Evolutionary conservation across 2,888 invertebrate species (phyloP).

Genomic region (Eurytoma adleriae): DNA sequence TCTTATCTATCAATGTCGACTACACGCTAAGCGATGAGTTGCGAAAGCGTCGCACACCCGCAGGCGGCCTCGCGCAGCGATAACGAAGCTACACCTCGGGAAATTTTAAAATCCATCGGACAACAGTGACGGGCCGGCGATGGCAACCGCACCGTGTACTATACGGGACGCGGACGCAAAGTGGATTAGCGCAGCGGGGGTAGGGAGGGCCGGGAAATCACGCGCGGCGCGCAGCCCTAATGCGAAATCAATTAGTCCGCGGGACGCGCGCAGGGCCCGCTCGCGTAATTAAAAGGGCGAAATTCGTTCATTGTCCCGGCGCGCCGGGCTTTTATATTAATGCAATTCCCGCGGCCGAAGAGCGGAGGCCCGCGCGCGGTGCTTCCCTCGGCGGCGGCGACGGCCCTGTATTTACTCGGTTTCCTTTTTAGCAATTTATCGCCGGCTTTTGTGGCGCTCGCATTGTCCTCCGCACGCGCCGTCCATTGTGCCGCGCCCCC

Average conservation of each 20-base stretch:
- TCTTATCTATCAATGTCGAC: too few species aligned
- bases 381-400: slow-evolving; percentile 48
- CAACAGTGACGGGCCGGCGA: background rate
- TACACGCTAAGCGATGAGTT: background rate
- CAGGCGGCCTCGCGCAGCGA: too few species aligned
- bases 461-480: slow-evolving; percentile 62
- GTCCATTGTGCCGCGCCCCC: background rate
- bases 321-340: slow-evolving; percentile 62
- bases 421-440: slow-evolving; percentile 72
- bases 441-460: slow-evolving; percentile 65
- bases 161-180: background rate
- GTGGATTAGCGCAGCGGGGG: too few species aligned
- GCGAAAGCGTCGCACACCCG: too few species aligned
- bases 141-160: background rate
- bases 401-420: slow-evolving; percentile 67
- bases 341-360: slow-evolving; percentile 67
- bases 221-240: slow-evolving; percentile 27
- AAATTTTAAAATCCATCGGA: background rate
- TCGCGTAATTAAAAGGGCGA: slow-evolving; percentile 50
- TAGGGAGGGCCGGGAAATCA: background rate
- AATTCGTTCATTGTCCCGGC: slow-evolving; percentile 42
- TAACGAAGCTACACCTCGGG: background rate
- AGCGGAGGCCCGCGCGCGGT: slow-evolving; percentile 51
- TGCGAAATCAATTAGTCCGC: slow-evolving; percentile 51
- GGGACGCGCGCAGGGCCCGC: slow-evolving; percentile 1